phyloP scores from a whole-genome alignment of 92 coral and sea anemone genomes.

The Micromussa lordhowensis region DNA sequence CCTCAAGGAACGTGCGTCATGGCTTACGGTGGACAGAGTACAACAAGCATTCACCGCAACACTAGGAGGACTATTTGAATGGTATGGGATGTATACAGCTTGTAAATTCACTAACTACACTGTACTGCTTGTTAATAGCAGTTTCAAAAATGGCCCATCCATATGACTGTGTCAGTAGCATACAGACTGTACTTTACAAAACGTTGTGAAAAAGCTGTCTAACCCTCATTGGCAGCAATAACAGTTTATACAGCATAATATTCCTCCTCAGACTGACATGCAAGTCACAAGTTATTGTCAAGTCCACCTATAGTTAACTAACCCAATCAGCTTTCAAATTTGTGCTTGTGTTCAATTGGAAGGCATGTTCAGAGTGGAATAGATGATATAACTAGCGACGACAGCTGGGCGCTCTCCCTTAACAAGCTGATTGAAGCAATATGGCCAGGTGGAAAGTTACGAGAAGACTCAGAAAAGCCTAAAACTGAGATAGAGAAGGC shows the following conservation, averaged over 20 bases:
- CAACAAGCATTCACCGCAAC: constrained; percentile 80
- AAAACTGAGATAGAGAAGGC: constrained; percentile 75
- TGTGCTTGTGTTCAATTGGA: background rate
- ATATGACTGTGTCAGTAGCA: no score
- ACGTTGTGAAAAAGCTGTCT: no score
- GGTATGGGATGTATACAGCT: constrained; percentile 45
- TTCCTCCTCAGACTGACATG: no score
- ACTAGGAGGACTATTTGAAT: constrained; percentile 90
- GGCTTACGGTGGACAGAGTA: constrained; percentile 90
- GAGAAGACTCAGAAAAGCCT: constrained; percentile 16
- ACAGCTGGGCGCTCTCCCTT: constrained; percentile 80
- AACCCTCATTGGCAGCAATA: no score
- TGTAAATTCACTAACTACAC: no score
- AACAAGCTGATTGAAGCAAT: constrained; percentile 78
- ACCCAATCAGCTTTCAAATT: background rate
- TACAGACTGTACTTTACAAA: no score
- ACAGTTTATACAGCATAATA: no score
- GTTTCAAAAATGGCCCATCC: no score
- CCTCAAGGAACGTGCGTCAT: constrained; percentile 77
- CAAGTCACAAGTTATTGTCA: background rate
- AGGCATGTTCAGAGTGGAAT: constrained; percentile 68
- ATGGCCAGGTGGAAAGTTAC: constrained; percentile 89
- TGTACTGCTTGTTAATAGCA: no score
- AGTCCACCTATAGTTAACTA: background rate
- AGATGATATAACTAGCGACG: constrained; percentile 85